phyloP scores from a whole-genome alignment of 2,888 invertebrate genomes.

The Corbicula japonica region DNA sequence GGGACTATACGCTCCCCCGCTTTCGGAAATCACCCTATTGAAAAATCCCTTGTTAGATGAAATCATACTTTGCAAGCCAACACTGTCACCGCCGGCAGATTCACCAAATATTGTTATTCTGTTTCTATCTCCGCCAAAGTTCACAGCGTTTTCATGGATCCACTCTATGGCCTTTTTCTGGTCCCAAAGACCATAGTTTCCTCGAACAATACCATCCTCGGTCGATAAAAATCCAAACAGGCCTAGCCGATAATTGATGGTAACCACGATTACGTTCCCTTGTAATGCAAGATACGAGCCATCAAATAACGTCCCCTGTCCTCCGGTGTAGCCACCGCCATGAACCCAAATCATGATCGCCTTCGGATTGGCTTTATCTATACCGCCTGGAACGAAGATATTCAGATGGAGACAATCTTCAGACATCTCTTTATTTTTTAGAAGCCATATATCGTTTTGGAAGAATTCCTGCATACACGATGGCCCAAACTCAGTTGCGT shows the following conservation, averaged over 20 bases:
- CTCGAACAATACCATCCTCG: conserved; percentile 48
- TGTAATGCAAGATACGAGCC: conserved; percentile 60
- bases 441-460: conserved; percentile 50
- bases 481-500: conserved; percentile 59
- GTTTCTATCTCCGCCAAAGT: conserved; percentile 70
- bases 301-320: conserved; percentile 63
- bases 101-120: conserved; percentile 71
- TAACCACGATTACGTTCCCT: conserved; percentile 71
- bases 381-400: conserved; percentile 64
- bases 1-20: conserved; percentile 91
- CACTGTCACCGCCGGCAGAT: conserved; percentile 72
- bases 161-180: conserved; percentile 72
- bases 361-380: conserved; percentile 26
- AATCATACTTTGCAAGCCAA: conserved; percentile 61
- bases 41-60: conserved; percentile 64
- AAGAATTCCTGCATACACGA: conserved; percentile 63
- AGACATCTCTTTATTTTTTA: conserved; percentile 55
- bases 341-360: conserved; percentile 76
- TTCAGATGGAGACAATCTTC: conserved; percentile 75
- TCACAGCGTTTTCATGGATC: conserved; percentile 68
- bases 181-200: conserved; percentile 74
- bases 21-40: conserved; percentile 69
- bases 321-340: conserved; percentile 69
- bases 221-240: conserved; percentile 73
- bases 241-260: conserved; percentile 73